These are phyloP conservation scores for Megalurothrips usitatus DNA, from an alignment of 2,888 invertebrate species.

Conservation along the genomic window DNA sequence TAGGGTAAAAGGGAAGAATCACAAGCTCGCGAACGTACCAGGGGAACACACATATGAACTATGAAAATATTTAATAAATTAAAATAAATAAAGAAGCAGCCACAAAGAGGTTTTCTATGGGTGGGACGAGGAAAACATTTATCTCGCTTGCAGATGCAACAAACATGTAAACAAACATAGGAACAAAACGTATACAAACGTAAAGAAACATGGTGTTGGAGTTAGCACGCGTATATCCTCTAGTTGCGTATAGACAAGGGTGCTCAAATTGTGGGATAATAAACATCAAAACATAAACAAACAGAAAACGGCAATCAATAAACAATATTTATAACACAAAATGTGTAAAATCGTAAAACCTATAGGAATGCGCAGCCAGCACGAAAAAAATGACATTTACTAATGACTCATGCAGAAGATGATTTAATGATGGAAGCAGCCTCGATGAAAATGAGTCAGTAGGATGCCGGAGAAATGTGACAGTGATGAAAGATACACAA, in stretches of 20 bases:
- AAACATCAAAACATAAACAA: conserved; percentile 25
- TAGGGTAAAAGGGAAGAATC: conserved; percentile 10
- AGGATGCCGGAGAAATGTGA: neutral
- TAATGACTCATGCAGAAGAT: no score
- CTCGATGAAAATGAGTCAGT: no score
- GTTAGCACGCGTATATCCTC: neutral
- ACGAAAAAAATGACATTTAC: no score
- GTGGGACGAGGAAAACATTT: conserved; percentile 4
- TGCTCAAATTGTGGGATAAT: neutral
- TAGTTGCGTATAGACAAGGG: conserved; percentile 7
- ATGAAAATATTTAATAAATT: neutral
- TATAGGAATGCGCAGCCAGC: conserved; percentile 1
- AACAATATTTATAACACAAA: conserved; percentile 28
- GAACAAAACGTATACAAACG: conserved; percentile 26
- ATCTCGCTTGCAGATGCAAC: conserved; percentile 6
- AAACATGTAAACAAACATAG: conserved; percentile 27
- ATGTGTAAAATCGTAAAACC: neutral
- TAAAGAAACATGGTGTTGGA: conserved; percentile 15
- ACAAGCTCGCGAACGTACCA: neutral
- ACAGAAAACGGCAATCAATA: conserved; percentile 19
- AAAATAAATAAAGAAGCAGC: conserved; percentile 7
- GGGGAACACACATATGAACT: neutral
- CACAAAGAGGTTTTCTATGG: no score
- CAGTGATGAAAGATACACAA: neutral
- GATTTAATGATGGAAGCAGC: no score